phyloP scores from a whole-genome alignment of 2,888 invertebrate genomes.

The Eustalomyia histrio region DNA sequence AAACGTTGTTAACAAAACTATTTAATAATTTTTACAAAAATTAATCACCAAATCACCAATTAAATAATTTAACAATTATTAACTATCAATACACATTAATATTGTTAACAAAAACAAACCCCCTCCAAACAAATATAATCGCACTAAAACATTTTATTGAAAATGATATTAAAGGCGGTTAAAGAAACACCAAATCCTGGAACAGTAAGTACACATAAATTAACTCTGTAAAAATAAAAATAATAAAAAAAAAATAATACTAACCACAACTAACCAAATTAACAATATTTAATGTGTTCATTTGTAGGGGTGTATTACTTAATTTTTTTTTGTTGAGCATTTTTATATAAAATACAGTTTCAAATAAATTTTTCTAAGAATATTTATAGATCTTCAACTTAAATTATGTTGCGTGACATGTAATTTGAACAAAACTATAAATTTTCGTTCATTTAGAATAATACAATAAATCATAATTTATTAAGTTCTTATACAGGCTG shows the following conservation, averaged over 20 bases:
- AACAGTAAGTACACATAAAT: constrained; percentile 81
- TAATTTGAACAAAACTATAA: too few relatives aligned
- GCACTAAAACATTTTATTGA: constrained; percentile 66
- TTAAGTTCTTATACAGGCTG: too few relatives aligned
- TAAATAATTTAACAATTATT: constrained; percentile 49
- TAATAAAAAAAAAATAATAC: constrained; percentile 14
- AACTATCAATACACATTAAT: constrained; percentile 61
- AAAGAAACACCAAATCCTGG: constrained; percentile 86
- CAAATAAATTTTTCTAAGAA: too few relatives aligned
- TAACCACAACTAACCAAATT: constrained; percentile 52
- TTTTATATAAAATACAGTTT: too few relatives aligned
- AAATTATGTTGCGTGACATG: too few relatives aligned
- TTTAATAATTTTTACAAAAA: constrained; percentile 31
- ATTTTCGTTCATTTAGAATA: too few relatives aligned
- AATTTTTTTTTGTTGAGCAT: neutral
- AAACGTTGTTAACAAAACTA: constrained; percentile 33
- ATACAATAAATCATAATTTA: too few relatives aligned
- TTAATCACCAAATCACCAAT: constrained; percentile 52
- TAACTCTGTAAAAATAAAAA: too few relatives aligned
- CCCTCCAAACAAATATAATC: constrained; percentile 67
- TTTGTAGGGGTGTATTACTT: constrained; percentile 28
- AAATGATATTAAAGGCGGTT: constrained; percentile 82
- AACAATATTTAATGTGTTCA: constrained; percentile 48
- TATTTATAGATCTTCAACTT: too few relatives aligned
- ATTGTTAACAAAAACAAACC: constrained; percentile 60